These are phyloP conservation scores for Falco columbarius DNA, from an alignment of 2,797 vertebrate genomes.

Conservation along the genomic window DNA sequence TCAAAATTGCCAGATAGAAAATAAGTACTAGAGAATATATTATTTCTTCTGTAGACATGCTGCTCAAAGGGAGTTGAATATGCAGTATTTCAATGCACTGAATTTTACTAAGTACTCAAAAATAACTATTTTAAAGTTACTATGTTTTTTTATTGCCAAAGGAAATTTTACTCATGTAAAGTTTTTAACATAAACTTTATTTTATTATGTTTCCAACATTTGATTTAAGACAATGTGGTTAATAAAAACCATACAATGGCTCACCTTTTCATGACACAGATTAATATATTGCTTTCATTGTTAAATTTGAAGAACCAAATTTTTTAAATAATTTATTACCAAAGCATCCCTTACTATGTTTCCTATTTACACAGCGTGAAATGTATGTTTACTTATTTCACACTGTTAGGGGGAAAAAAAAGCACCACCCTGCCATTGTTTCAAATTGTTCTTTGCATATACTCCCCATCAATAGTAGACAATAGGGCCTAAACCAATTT, in stretches of 20 bases:
- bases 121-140: background rate
- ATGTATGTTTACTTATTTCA: background rate
- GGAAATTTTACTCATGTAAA: background rate
- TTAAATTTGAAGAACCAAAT: background rate
- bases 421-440: background rate
- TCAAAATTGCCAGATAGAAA: background rate
- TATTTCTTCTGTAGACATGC: background rate
- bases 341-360: background rate
- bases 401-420: background rate
- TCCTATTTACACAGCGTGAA: background rate
- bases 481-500: background rate
- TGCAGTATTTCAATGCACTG: background rate
- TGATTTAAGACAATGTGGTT: background rate
- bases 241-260: background rate
- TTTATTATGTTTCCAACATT: background rate
- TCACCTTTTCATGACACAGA: background rate
- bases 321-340: background rate
- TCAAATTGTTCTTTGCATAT: background rate
- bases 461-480: background rate
- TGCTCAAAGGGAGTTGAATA: background rate
- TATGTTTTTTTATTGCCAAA: background rate
- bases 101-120: background rate
- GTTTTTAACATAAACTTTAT: background rate
- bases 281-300: background rate
- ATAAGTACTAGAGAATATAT: background rate